Percentiles rank a stretch among this genome's conserved stretches.
phyloP scores from a whole-genome alignment of 2,888 invertebrate genomes.

The Matsumyia berberina region DNA sequence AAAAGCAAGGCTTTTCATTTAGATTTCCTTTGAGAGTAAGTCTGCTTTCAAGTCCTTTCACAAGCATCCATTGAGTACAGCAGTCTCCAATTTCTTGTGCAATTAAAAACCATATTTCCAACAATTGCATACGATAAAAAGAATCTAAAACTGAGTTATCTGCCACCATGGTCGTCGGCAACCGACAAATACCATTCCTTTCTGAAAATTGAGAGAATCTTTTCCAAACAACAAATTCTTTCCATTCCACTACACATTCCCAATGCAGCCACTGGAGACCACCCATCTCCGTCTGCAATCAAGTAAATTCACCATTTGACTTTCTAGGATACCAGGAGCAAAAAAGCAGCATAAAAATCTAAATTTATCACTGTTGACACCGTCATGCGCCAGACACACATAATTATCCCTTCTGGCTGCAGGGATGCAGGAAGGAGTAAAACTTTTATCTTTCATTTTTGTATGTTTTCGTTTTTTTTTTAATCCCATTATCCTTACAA shows the following conservation, averaged over 20 bases:
- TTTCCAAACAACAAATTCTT: constrained; percentile 37
- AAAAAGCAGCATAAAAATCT: constrained; percentile 46
- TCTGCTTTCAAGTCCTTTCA: background rate
- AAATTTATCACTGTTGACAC: constrained; percentile 75
- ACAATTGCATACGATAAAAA: constrained; percentile 6
- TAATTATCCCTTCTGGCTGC: constrained; percentile 67
- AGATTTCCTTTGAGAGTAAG: no score
- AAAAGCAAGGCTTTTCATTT: no score
- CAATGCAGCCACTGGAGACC: background rate
- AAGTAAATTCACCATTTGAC: constrained; percentile 66
- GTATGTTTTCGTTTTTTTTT: constrained; percentile 38
- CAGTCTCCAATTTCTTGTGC: background rate
- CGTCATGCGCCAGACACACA: constrained; percentile 74
- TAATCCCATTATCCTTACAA: constrained; percentile 69
- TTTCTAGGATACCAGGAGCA: constrained; percentile 24
- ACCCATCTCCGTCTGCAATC: constrained; percentile 42
- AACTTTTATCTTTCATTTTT: constrained; percentile 57
- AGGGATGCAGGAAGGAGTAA: constrained; percentile 30
- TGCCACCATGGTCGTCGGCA: background rate
- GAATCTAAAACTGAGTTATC: constrained; percentile 16
- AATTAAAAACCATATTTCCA: constrained; percentile 34
- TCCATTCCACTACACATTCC: constrained; percentile 14
- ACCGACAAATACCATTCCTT: constrained; percentile 2
- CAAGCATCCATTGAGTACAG: background rate
- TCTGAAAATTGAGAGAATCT: constrained; percentile 39